Percentiles rank a stretch among this genome's conserved stretches.
These are phyloP conservation scores for Palythoa grandiflora DNA, from an alignment of 92 coral and sea anemone species.

Conservation along the genomic window DNA sequence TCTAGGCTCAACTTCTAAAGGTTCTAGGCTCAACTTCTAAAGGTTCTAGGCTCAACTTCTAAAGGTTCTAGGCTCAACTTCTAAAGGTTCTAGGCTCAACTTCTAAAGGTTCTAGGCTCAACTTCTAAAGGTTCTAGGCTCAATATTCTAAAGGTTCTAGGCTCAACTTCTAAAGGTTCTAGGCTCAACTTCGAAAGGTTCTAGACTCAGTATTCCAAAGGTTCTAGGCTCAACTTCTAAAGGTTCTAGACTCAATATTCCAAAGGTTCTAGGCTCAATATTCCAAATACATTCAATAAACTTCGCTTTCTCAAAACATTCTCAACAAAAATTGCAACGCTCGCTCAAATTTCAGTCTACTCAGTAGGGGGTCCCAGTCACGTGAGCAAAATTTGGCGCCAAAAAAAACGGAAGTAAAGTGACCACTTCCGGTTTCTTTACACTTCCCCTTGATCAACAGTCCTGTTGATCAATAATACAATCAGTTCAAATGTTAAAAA, in stretches of 20 bases:
- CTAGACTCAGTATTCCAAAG: not conserved
- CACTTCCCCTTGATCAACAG: not conserved
- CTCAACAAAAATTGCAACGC: not conserved
- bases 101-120: no score
- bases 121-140: not conserved
- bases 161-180: not conserved
- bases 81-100: no score
- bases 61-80: no score
- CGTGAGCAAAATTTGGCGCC: not conserved
- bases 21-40: no score
- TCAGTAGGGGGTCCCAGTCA: not conserved
- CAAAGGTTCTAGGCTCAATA: not conserved
- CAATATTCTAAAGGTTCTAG: not conserved
- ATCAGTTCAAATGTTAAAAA: not conserved
- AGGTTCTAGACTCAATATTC: not conserved
- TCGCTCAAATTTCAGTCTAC: not conserved
- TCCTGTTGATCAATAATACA: not conserved
- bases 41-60: no score
- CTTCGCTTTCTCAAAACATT: no score
- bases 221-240: not conserved
- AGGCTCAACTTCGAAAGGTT: not conserved
- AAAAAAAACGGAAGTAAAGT: not conserved
- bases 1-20: no score
- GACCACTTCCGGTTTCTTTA: not conserved
- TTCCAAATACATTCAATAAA: no score